Evolutionary conservation across 2,113 vertebrate genomes (phyloP), one percentile per base, ranked within the genome.

Genomic region (Regulus satrapa): DNA sequence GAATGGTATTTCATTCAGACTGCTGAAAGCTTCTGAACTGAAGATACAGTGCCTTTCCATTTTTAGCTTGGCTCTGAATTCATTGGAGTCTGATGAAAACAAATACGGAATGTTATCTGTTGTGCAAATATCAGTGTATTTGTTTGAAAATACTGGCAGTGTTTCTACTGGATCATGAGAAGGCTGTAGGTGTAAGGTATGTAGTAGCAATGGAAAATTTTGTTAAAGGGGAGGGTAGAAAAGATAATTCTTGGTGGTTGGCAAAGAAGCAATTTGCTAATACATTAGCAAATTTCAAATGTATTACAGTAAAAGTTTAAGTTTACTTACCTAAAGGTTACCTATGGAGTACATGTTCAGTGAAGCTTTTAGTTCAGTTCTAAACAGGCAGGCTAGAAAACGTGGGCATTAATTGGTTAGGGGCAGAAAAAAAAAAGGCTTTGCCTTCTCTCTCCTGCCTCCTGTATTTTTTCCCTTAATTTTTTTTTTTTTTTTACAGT

Each of bases 1-100:
- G 38, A 62, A 25, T 31, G 29, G 18, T 75, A 20, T 25, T 87
- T 89, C 23, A 26, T 26, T 85, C 58, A 28, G 12, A 52, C 31
- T 68, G 40, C 69, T 94, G 61, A 56, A 88, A 76, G 36, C 21
- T 55, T 79, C 71, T 61, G 45, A 43, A 89, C 41, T 82, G 56
- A 77, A 81, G 51, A 41, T 55, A 11, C 11, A 14, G 67, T 2
- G 2, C 36, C 40, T 89, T 86, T 72, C 61, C 32, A 16, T 83
- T 91, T 89, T 85, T 51, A 66, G 32, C 58, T 87, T 80, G 82
- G 38, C 43, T 89, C 46, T 58, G 41, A 74, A 89, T 93, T 89
- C 41, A 54, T 2, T 81, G 46, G 41, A 54, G 20, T 67, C 55
- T 71, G 46, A 54, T 81, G 43, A 87, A 89, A 81, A 62, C 45